Evolutionary conservation across 1,140 invertebrate genomes (phyloP).

Genomic region (Aporrectodea caliginosa): DNA sequence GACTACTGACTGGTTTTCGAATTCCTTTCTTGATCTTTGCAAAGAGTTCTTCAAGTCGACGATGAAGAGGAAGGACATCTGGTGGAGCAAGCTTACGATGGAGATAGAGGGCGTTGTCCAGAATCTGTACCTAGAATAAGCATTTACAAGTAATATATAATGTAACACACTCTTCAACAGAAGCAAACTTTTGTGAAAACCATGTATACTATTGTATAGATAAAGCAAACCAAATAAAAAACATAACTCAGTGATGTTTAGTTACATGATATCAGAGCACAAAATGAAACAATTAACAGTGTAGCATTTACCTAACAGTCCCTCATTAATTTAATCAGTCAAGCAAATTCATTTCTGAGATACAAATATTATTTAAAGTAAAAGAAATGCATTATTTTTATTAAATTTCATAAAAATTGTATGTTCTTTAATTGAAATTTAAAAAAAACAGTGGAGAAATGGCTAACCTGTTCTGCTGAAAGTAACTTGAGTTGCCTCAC

Average conservation of each 20-base stretch:
- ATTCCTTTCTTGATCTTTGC: slow-evolving; percentile 71
- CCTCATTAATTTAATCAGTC: no score
- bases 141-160: slow-evolving; percentile 1
- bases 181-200: neutral
- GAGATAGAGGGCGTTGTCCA: slow-evolving; percentile 74
- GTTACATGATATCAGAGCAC: no score
- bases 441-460: no score
- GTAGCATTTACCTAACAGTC: no score
- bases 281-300: no score
- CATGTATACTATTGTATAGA: neutral
- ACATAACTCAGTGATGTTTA: no score
- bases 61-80: slow-evolving; percentile 80
- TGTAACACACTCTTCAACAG: neutral
- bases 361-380: no score
- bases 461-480: slow-evolving; percentile 40
- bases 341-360: no score
- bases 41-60: slow-evolving; percentile 78
- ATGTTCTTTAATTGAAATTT: no score
- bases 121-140: slow-evolving; percentile 62
- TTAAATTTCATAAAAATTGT: no score
- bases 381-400: no score
- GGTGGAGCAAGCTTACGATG: slow-evolving; percentile 77
- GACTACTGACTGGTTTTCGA: slow-evolving; percentile 49
- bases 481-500: slow-evolving; percentile 38
- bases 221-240: no score